Evolutionary conservation across 2,888 invertebrate genomes (phyloP).

Genomic region (Blomia tropicalis): DNA sequence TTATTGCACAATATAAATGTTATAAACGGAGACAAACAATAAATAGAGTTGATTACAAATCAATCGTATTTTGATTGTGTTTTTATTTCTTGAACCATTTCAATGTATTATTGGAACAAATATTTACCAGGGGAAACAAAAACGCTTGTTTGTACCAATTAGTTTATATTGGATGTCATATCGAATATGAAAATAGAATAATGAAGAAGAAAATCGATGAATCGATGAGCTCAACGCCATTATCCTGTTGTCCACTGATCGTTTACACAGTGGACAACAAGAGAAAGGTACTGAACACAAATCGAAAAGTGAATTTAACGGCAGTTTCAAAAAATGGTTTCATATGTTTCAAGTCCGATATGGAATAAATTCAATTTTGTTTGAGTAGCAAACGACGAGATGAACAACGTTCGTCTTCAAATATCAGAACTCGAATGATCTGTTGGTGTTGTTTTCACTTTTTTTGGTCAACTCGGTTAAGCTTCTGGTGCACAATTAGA

Average conservation of each 20-base stretch:
- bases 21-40: too few relatives aligned
- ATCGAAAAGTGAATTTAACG: not conserved
- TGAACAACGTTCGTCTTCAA: not conserved
- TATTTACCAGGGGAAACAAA: too few relatives aligned
- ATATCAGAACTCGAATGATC: not conserved
- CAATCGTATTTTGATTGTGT: too few relatives aligned
- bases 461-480: not conserved
- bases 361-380: not conserved
- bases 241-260: slow-evolving; percentile 26
- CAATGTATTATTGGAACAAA: too few relatives aligned
- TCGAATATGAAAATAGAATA: too few relatives aligned
- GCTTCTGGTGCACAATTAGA: not conserved
- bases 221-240: slow-evolving; percentile 22
- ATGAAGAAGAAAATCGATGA: too few relatives aligned
- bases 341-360: not conserved
- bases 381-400: not conserved
- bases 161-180: too few relatives aligned
- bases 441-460: too few relatives aligned
- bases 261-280: slow-evolving; percentile 25
- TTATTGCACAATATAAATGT: not conserved
- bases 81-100: too few relatives aligned
- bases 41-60: too few relatives aligned
- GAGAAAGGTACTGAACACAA: slow-evolving; percentile 25
- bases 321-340: not conserved
- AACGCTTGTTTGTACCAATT: too few relatives aligned